Evolutionary conservation across 2,888 invertebrate species (phyloP).

Genomic region (Thysanoteuthis rhombus): DNA sequence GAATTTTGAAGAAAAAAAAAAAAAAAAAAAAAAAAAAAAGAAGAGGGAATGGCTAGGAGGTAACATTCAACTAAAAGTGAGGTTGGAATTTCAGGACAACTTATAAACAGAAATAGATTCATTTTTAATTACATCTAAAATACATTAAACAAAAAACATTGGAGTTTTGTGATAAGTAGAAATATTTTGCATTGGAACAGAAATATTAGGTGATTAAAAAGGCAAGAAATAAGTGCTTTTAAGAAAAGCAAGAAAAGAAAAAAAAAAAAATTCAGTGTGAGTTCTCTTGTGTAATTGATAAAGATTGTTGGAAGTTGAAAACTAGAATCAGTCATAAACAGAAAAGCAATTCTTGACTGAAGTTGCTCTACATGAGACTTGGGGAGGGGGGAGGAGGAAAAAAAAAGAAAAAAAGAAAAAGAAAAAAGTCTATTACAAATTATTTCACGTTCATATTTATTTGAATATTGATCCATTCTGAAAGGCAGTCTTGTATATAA

Average conservation of each 20-base stretch:
- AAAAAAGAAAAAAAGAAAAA: background rate
- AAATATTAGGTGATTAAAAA: background rate
- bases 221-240: background rate
- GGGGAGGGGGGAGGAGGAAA: background rate
- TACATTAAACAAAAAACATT: background rate
- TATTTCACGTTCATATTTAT: background rate
- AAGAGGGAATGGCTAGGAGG: background rate
- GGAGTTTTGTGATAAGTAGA: background rate
- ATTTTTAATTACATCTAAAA: background rate
- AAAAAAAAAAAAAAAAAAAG: too few species aligned
- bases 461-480: background rate
- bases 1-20: too few species aligned
- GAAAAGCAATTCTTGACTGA: background rate
- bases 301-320: background rate
- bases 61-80: background rate
- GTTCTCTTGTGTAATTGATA: background rate
- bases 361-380: background rate
- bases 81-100: background rate
- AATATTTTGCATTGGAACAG: background rate
- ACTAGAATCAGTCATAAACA: background rate
- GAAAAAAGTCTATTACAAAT: background rate
- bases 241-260: background rate
- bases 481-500: background rate
- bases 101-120: background rate
- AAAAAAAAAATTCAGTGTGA: background rate